A percentile compares a stretch with the other conserved stretches of the same genome.
Evolutionary conservation across 2,888 invertebrate species (phyloP).

Genomic region (Philereme transversata): DNA sequence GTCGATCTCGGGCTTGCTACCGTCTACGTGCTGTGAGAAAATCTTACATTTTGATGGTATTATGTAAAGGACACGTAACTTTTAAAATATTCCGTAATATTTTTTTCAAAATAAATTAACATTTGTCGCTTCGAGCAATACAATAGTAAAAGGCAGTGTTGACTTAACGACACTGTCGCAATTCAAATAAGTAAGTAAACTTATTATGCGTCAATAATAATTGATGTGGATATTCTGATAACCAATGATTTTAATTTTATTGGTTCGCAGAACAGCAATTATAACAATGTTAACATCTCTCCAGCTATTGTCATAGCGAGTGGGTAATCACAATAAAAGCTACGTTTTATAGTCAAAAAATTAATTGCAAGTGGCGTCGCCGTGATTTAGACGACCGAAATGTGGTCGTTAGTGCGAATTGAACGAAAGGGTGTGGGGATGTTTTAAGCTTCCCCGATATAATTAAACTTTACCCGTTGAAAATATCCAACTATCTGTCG

Average conservation of each 20-base stretch:
- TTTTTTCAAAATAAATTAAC: too few species aligned
- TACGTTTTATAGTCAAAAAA: constrained; percentile 65
- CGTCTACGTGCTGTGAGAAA: constrained; percentile 4
- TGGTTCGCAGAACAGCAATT: neutral
- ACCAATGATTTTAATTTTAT: too few species aligned
- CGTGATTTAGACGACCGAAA: constrained; percentile 74
- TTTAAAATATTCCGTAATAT: too few species aligned
- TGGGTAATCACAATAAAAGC: constrained; percentile 51
- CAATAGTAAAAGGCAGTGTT: too few species aligned
- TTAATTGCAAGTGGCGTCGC: constrained; percentile 75
- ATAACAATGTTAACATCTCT: constrained; percentile 18
- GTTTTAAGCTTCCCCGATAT: constrained; percentile 63
- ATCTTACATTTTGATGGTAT: constrained; percentile 1
- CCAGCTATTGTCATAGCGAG: constrained; percentile 40
- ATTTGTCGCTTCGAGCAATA: too few species aligned
- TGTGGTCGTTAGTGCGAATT: constrained; percentile 77
- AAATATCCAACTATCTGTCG: constrained; percentile 34
- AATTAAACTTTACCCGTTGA: constrained; percentile 66
- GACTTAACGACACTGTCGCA: too few species aligned
- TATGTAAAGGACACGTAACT: too few species aligned
- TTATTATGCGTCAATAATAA: too few species aligned
- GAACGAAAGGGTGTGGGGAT: constrained; percentile 66
- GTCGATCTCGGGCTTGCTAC: constrained; percentile 14
- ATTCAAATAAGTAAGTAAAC: too few species aligned
- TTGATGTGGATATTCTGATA: too few species aligned